phyloP scores from a whole-genome alignment of 1,140 invertebrate species.

The Ganaspis sp. region DNA sequence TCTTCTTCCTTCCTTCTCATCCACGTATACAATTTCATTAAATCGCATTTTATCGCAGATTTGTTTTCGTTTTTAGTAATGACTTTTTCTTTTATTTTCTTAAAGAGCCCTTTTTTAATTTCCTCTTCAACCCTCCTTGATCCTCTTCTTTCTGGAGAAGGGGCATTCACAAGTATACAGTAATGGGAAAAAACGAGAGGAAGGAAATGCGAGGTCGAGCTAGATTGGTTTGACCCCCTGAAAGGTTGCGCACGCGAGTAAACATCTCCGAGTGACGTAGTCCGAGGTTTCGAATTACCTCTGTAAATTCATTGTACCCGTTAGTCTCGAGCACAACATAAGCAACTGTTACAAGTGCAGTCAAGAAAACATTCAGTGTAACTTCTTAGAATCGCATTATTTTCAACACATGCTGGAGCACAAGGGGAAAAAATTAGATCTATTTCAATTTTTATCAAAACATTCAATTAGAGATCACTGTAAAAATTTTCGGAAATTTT shows the following conservation, averaged over 20 bases:
- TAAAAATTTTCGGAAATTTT: too few relatives aligned
- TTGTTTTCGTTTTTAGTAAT: not conserved
- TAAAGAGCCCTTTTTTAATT: not conserved
- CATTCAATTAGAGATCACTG: too few relatives aligned
- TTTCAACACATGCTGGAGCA: too few relatives aligned
- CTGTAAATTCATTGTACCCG: conserved; percentile 48
- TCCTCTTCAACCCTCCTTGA: conserved; percentile 44
- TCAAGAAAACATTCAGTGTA: conserved; percentile 43
- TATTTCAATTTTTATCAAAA: too few relatives aligned
- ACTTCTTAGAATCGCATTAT: too few relatives aligned
- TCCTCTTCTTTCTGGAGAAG: conserved; percentile 57
- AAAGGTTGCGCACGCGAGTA: conserved; percentile 66
- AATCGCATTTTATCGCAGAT: too few relatives aligned
- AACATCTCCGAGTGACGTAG: conserved; percentile 63
- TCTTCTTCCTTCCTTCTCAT: not conserved
- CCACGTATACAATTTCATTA: too few relatives aligned
- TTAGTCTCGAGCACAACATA: conserved; percentile 42
- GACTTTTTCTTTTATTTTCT: not conserved
- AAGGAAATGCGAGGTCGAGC: conserved; percentile 66
- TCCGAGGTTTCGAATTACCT: conserved; percentile 50
- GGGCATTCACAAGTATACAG: conserved; percentile 57
- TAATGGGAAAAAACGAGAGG: conserved; percentile 52
- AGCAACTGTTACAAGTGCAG: conserved; percentile 42
- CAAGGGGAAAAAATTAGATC: too few relatives aligned
- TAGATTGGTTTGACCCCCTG: conserved; percentile 66